Percentiles rank a stretch among this genome's conserved stretches.
These are phyloP conservation scores for Cecropterus lyciades DNA, from an alignment of 1,140 invertebrate genomes.

Conservation along the genomic window DNA sequence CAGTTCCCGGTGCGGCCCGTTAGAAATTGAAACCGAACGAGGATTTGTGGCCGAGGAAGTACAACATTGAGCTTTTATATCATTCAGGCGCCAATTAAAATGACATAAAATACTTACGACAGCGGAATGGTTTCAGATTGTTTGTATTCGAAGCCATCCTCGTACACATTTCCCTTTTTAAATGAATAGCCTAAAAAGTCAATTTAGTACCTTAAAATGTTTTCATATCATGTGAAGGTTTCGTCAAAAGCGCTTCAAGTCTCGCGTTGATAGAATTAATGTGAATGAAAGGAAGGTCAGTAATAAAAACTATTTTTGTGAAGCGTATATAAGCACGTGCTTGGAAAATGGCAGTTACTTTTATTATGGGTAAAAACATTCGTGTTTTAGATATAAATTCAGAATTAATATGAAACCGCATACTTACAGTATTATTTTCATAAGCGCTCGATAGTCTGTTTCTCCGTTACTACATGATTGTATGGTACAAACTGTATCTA, in stretches of 20 bases:
- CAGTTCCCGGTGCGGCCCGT: constrained; percentile 62
- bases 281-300: no score
- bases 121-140: neutral
- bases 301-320: no score
- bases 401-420: no score
- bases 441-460: neutral
- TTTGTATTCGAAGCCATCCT: neutral
- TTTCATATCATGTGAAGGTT: no score
- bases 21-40: constrained; percentile 67
- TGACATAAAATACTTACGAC: constrained; percentile 30
- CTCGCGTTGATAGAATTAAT: no score
- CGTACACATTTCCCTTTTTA: neutral
- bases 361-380: no score
- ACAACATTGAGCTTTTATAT: constrained; percentile 49
- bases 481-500: constrained; percentile 19
- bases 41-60: constrained; percentile 58
- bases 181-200: neutral
- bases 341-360: no score
- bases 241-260: no score
- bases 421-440: neutral
- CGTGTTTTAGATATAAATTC: no score
- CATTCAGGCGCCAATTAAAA: constrained; percentile 51
- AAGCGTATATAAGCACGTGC: no score
- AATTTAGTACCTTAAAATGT: no score
- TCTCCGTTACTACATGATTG: constrained; percentile 4